Percentiles rank a stretch among this genome's conserved stretches.
These are phyloP conservation scores for Tinea semifulvella DNA, from an alignment of 2,888 invertebrate genomes.

Conservation along the genomic window DNA sequence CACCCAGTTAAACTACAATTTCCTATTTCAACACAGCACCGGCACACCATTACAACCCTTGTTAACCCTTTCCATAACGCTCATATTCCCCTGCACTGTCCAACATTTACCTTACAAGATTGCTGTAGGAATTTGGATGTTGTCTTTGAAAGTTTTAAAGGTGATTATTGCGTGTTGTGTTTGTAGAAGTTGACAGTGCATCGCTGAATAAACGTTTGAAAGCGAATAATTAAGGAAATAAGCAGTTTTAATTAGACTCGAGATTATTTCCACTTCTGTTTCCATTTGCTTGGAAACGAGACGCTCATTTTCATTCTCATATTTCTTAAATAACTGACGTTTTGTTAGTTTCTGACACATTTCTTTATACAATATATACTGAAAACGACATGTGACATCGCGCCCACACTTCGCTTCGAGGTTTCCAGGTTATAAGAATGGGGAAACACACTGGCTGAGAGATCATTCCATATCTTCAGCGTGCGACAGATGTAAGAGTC, in stretches of 20 bases:
- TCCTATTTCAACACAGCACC: conserved; percentile 39
- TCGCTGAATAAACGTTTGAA: conserved; percentile 33
- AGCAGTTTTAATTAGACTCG: conserved; percentile 51
- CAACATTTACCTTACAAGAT: neutral
- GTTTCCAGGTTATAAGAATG: too few species aligned
- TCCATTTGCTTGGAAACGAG: conserved; percentile 8
- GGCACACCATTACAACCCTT: neutral
- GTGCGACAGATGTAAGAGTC: too few species aligned
- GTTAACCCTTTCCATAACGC: neutral
- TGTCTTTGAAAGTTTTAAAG: conserved; percentile 18
- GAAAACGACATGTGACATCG: too few species aligned
- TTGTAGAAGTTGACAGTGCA: neutral
- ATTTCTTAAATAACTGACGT: too few species aligned
- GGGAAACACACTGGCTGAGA: too few species aligned
- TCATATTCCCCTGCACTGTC: neutral
- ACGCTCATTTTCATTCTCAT: too few species aligned
- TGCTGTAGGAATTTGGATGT: neutral
- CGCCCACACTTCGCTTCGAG: too few species aligned
- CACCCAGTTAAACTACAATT: conserved; percentile 59
- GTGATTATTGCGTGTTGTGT: conserved; percentile 20
- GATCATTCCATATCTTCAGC: too few species aligned
- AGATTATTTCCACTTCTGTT: conserved; percentile 9
- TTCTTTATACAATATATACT: too few species aligned
- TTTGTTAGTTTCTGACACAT: too few species aligned
- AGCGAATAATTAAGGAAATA: conserved; percentile 58